Evolutionary conservation across 2,888 invertebrate species (phyloP).

Genomic region (Lasioglossum lativentre): DNA sequence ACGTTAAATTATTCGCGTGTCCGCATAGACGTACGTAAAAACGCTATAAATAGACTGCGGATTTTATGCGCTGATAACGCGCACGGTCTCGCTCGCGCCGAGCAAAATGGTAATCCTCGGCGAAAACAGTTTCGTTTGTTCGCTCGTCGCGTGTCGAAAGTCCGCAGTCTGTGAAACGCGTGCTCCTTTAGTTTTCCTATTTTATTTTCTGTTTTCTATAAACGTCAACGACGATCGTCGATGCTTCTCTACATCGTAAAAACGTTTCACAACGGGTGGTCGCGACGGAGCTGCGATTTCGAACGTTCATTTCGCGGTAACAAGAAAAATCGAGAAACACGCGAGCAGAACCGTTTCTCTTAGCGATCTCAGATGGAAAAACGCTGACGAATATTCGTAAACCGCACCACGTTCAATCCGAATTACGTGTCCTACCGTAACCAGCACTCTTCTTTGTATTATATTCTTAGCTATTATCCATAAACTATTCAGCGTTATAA

Average conservation of each 20-base stretch:
- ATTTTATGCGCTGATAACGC: not conserved
- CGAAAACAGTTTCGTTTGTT: not conserved
- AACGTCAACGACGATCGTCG: not conserved
- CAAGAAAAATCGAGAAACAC: constrained; percentile 8
- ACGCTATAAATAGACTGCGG: not conserved
- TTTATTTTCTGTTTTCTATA: not conserved
- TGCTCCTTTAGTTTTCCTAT: not conserved
- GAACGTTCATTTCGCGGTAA: constrained; percentile 34
- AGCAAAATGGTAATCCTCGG: not conserved
- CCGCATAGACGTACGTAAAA: not conserved
- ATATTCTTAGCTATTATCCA: constrained; percentile 75
- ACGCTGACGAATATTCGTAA: constrained; percentile 44
- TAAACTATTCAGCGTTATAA: constrained; percentile 76
- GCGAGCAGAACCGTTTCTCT: constrained; percentile 31
- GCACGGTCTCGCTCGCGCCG: not conserved
- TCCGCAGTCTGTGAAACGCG: not conserved
- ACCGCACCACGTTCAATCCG: constrained; percentile 66
- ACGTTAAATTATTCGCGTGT: constrained; percentile 17
- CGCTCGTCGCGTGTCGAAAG: not conserved
- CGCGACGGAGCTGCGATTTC: constrained; percentile 54
- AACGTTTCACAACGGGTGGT: constrained; percentile 17
- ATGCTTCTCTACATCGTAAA: constrained; percentile 14
- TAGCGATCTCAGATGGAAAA: constrained; percentile 14
- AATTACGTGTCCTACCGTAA: constrained; percentile 75
- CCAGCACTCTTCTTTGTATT: constrained; percentile 77